A percentile compares a stretch with the other conserved stretches of the same genome.
phyloP scores from a whole-genome alignment of 2,113 vertebrate genomes.

The Myanophis thanlyinensis region DNA sequence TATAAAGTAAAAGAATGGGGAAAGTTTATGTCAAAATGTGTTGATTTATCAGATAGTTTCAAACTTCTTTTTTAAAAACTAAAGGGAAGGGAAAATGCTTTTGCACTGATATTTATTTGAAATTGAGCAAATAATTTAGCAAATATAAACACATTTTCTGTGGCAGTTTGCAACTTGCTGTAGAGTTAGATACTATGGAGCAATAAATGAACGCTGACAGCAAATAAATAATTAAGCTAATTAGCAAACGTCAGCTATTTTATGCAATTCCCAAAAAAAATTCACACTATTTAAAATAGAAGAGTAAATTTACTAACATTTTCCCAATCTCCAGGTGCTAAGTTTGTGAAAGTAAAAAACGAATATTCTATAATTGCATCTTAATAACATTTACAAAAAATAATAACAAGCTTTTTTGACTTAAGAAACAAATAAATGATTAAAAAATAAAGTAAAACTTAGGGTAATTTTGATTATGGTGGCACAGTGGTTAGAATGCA shows the following conservation, averaged over 20 bases:
- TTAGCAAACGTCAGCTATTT: neutral
- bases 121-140: neutral
- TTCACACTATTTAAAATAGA: neutral
- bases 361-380: neutral
- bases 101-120: neutral
- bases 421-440: neutral
- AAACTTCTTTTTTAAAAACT: neutral
- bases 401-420: neutral
- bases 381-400: neutral
- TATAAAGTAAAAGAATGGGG: neutral
- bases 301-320: neutral
- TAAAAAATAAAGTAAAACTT: neutral
- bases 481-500: neutral
- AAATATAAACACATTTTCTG: neutral
- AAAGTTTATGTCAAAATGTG: neutral
- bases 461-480: neutral
- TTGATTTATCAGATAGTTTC: neutral
- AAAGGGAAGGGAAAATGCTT: neutral
- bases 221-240: neutral
- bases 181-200: neutral
- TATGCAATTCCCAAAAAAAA: neutral
- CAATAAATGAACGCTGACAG: neutral
- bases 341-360: neutral
- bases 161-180: neutral
- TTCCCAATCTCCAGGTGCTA: neutral